Percentiles rank a stretch among this genome's conserved stretches.
These are phyloP conservation scores for Tautogolabrus adspersus DNA, from an alignment of 2,113 vertebrate species.

Conservation along the genomic window DNA sequence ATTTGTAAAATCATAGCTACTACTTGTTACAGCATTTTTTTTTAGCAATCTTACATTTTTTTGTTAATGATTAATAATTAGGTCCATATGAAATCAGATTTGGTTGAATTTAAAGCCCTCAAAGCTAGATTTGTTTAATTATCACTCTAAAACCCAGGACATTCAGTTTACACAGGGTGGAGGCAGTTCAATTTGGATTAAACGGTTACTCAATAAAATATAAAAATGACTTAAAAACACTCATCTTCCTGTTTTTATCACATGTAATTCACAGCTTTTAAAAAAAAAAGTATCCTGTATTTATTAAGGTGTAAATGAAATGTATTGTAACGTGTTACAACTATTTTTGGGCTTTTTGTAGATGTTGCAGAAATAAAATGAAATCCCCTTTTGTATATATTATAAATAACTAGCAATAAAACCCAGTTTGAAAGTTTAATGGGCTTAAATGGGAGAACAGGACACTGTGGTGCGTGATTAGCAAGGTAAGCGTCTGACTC, in stretches of 20 bases:
- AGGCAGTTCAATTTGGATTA: not conserved
- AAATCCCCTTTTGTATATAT: not conserved
- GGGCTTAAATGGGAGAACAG: not conserved
- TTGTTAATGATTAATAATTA: not conserved
- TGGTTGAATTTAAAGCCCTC: not conserved
- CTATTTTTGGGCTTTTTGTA: not conserved
- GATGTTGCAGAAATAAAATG: not conserved
- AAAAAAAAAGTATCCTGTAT: not conserved
- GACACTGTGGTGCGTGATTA: not conserved
- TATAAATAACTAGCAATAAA: not conserved
- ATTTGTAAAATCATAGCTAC: not conserved
- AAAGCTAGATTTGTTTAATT: not conserved
- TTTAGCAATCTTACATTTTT: not conserved
- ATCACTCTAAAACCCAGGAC: not conserved
- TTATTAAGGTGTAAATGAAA: not conserved
- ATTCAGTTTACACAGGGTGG: not conserved
- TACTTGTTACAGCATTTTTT: not conserved
- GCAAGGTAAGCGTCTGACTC: constrained; percentile 14
- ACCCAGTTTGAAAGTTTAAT: not conserved
- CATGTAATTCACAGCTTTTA: not conserved
- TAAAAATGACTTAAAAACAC: not conserved
- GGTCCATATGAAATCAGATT: not conserved
- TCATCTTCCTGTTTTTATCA: not conserved
- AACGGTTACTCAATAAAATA: not conserved
- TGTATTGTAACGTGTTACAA: not conserved